Conservation (phyloP, 2,888 invertebrate genomes). For the Imbricaverruca yamaguchii region DNA sequence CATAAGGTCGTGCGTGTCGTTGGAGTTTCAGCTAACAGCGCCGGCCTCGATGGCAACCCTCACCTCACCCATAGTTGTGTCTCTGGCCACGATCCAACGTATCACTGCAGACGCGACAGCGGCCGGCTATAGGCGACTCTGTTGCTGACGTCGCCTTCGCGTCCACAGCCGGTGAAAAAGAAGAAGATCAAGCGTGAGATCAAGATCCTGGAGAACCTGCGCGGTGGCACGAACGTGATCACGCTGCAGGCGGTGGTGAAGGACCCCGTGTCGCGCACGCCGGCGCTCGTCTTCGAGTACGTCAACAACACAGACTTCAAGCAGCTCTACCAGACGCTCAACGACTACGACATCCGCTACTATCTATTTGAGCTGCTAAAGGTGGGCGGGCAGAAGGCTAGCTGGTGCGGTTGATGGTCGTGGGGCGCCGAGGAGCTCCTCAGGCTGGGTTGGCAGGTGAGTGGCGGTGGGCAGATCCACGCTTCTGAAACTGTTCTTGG, state of each 20-base stretch:
- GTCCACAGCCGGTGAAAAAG: conserved; percentile 97
- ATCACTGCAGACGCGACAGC: too few species aligned
- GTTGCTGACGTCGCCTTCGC: not conserved
- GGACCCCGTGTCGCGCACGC: conserved; percentile 96
- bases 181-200: conserved; percentile 99
- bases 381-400: conserved; percentile 40
- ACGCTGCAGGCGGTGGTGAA: conserved; percentile 97
- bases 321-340: conserved; percentile 98
- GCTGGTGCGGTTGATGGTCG: too few species aligned
- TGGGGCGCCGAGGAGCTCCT: too few species aligned
- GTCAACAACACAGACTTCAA: conserved; percentile 99
- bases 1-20: too few species aligned
- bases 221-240: conserved; percentile 99
- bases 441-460: too few species aligned
- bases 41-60: too few species aligned
- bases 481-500: too few species aligned
- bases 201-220: conserved; percentile 98
- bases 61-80: too few species aligned
- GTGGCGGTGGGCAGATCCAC: too few species aligned
- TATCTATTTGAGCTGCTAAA: conserved; percentile 69
- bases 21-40: too few species aligned
- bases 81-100: too few species aligned
- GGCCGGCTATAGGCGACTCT: too few species aligned
- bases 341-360: conserved; percentile 99
- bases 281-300: conserved; percentile 98